Percentiles rank a stretch among this genome's conserved stretches.
phyloP scores from a whole-genome alignment of 2,113 vertebrate genomes.

The Crotalus tigris region DNA sequence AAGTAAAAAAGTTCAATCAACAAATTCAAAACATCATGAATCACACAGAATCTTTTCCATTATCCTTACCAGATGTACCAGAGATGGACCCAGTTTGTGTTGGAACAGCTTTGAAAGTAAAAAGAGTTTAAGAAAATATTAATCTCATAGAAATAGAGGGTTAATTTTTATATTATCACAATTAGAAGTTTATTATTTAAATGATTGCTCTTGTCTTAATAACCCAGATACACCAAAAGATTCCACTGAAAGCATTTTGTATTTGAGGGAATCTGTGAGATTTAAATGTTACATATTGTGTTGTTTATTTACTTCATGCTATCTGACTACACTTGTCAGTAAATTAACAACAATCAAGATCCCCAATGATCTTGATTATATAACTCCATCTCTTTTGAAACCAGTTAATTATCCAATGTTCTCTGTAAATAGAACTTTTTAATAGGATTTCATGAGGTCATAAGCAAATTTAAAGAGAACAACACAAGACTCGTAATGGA shows the following conservation, averaged over 20 bases:
- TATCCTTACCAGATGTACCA: constrained; percentile 79
- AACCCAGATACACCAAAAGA: background rate
- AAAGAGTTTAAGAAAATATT: constrained; percentile 26
- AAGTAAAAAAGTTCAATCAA: background rate
- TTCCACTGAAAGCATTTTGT: background rate
- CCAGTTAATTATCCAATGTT: background rate
- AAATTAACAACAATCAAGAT: background rate
- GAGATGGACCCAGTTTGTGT: constrained; percentile 68
- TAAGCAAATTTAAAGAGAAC: background rate
- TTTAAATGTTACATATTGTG: background rate
- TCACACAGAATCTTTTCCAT: background rate
- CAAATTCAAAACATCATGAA: background rate
- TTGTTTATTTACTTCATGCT: background rate
- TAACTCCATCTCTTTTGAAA: background rate
- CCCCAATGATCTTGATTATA: background rate
- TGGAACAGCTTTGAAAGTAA: constrained; percentile 62
- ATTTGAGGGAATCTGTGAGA: background rate
- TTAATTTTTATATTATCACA: background rate
- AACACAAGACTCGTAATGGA: background rate
- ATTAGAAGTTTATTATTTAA: background rate
- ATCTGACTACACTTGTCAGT: background rate
- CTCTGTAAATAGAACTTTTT: background rate
- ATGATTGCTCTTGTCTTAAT: background rate
- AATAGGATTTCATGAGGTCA: background rate
- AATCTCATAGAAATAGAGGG: constrained; percentile 24